Evolutionary conservation across 2,113 vertebrate species (phyloP).

Genomic region (Campylomormyrus numenius): DNA sequence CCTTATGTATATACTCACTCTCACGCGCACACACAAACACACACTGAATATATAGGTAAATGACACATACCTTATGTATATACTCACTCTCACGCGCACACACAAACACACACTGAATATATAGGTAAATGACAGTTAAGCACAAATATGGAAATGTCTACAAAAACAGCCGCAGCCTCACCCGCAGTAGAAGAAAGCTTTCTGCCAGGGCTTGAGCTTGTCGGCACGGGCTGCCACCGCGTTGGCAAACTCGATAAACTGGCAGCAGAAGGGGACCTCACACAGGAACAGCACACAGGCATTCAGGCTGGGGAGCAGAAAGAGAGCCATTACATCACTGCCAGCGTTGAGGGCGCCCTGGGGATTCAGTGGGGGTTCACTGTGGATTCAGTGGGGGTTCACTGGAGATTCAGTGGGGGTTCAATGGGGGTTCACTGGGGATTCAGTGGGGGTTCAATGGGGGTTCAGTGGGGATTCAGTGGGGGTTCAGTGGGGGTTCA

Average conservation of each 20-base stretch:
- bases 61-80: neutral
- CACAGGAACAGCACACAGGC: constrained; percentile 86
- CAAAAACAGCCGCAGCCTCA: constrained; percentile 46
- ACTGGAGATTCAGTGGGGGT: no score
- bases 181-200: constrained; percentile 90
- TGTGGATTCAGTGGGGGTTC: neutral
- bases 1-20: neutral
- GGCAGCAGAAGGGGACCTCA: constrained; percentile 93
- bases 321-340: neutral
- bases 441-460: neutral
- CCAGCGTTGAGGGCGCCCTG: no score
- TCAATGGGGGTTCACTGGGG: neutral
- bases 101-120: neutral
- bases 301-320: constrained; percentile 61
- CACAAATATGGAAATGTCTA: neutral
- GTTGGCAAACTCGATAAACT: constrained; percentile 91
- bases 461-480: fast-evolving
- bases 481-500: neutral
- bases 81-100: neutral
- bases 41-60: neutral
- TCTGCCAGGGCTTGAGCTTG: constrained; percentile 84
- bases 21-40: neutral
- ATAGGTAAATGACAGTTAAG: neutral
- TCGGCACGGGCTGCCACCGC: constrained; percentile 68
- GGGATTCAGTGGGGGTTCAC: neutral